phyloP scores from a whole-genome alignment of 1,140 invertebrate species.

The Onthophagus taurus region DNA sequence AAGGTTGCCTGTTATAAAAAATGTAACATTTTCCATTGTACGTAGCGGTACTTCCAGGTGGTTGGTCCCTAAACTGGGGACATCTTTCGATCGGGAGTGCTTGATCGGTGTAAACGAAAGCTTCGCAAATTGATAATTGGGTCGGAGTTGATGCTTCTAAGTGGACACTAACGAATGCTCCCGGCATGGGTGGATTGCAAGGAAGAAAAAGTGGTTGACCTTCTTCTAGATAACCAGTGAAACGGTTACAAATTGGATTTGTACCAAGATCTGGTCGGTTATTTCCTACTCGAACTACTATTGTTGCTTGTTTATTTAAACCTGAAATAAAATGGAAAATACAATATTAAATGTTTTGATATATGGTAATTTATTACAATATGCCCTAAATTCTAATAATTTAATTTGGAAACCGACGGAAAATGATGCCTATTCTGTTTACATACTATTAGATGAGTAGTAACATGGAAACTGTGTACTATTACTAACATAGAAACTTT shows the following conservation, averaged over 20 bases:
- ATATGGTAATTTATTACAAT: too few species aligned
- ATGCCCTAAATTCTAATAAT: too few species aligned
- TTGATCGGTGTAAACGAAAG: slow-evolving; percentile 92
- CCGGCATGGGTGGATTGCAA: slow-evolving; percentile 91
- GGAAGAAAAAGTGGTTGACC: slow-evolving; percentile 86
- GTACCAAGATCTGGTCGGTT: slow-evolving; percentile 87
- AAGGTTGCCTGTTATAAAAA: slow-evolving; percentile 83
- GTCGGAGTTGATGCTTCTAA: slow-evolving; percentile 61
- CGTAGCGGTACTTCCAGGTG: slow-evolving; percentile 81
- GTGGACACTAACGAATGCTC: slow-evolving; percentile 82
- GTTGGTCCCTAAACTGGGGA: slow-evolving; percentile 82
- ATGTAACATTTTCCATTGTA: slow-evolving; percentile 96
- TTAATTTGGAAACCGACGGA: too few species aligned
- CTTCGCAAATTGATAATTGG: slow-evolving; percentile 87
- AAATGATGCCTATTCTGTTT: too few species aligned
- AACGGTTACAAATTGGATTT: slow-evolving; percentile 88
- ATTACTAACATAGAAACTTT: too few species aligned
- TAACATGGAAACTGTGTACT: too few species aligned
- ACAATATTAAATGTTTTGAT: too few species aligned
- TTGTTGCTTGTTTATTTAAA: slow-evolving; percentile 66
- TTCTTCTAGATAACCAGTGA: slow-evolving; percentile 76
- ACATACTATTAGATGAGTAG: too few species aligned
- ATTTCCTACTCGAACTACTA: slow-evolving; percentile 86
- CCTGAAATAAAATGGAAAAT: slow-evolving; percentile 40
- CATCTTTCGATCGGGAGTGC: slow-evolving; percentile 87